Conservation (phyloP, 2,797 vertebrate genomes). For the Brotogeris chrysoptera region DNA sequence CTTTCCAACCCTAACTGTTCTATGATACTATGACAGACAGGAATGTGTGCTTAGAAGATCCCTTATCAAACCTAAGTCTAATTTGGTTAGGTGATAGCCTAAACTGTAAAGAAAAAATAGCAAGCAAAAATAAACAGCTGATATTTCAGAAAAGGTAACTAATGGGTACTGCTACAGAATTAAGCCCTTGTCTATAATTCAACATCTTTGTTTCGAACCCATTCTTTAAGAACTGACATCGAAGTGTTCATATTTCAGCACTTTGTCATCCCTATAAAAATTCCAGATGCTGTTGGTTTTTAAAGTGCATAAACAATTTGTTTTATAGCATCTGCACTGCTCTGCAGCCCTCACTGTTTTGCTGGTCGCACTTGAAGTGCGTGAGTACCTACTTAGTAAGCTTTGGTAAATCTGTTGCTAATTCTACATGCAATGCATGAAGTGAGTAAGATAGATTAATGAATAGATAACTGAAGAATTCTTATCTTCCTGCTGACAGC, state of each 20-base stretch:
- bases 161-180: not conserved
- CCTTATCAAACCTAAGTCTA: not conserved
- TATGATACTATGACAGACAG: not conserved
- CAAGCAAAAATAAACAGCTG: not conserved
- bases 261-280: not conserved
- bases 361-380: not conserved
- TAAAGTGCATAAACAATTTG: not conserved
- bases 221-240: not conserved
- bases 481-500: not conserved
- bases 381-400: not conserved
- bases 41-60: not conserved
- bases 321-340: not conserved
- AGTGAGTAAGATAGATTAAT: not conserved
- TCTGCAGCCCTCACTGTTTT: not conserved
- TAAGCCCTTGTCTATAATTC: not conserved
- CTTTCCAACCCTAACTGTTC: no score
- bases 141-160: not conserved
- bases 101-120: not conserved
- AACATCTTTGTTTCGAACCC: not conserved
- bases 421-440: not conserved
- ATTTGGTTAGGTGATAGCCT: not conserved
- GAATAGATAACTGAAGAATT: not conserved
- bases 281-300: not conserved
- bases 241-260: accelerated
- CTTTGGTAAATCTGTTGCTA: not conserved